phyloP scores from a whole-genome alignment of 2,797 vertebrate genomes.

The Orestias chungarensis region DNA sequence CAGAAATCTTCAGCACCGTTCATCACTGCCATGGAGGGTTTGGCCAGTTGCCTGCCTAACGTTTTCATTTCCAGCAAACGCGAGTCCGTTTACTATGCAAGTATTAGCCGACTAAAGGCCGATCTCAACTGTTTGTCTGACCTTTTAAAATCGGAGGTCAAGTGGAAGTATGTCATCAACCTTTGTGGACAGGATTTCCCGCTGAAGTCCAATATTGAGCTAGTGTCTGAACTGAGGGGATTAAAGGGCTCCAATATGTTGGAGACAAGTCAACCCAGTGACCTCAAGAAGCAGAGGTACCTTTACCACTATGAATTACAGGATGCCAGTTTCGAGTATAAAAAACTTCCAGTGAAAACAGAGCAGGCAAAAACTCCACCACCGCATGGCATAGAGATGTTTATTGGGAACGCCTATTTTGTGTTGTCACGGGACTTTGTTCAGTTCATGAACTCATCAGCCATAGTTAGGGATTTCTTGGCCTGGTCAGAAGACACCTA shows the following conservation, averaged over 20 bases:
- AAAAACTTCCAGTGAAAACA: slow-evolving; percentile 83
- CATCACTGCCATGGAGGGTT: slow-evolving; percentile 82
- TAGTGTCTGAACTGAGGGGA: slow-evolving; percentile 85
- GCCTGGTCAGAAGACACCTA: slow-evolving; percentile 91
- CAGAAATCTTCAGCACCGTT: slow-evolving; percentile 84
- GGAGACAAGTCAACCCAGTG: slow-evolving; percentile 84
- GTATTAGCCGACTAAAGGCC: slow-evolving; percentile 88
- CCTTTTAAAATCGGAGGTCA: slow-evolving; percentile 83
- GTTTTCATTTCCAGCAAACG: slow-evolving; percentile 89
- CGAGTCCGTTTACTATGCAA: slow-evolving; percentile 87
- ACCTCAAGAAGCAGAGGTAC: slow-evolving; percentile 83
- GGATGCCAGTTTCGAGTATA: slow-evolving; percentile 76
- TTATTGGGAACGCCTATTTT: slow-evolving; percentile 92
- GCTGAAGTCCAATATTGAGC: slow-evolving; percentile 86
- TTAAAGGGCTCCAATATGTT: slow-evolving; percentile 88
- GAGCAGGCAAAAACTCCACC: slow-evolving; percentile 76
- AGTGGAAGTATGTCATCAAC: slow-evolving; percentile 94
- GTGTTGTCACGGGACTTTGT: slow-evolving; percentile 86
- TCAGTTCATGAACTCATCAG: slow-evolving; percentile 70
- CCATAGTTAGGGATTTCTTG: slow-evolving; percentile 85
- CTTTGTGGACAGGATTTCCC: slow-evolving; percentile 96
- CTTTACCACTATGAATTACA: slow-evolving; percentile 82
- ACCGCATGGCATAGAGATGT: slow-evolving; percentile 87
- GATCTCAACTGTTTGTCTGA: slow-evolving; percentile 93
- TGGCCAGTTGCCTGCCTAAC: slow-evolving; percentile 90